A percentile compares a stretch with the other conserved stretches of the same genome.
These are phyloP conservation scores for Zonitis immaculata DNA, from an alignment of 2,888 invertebrate species.

Conservation along the genomic window DNA sequence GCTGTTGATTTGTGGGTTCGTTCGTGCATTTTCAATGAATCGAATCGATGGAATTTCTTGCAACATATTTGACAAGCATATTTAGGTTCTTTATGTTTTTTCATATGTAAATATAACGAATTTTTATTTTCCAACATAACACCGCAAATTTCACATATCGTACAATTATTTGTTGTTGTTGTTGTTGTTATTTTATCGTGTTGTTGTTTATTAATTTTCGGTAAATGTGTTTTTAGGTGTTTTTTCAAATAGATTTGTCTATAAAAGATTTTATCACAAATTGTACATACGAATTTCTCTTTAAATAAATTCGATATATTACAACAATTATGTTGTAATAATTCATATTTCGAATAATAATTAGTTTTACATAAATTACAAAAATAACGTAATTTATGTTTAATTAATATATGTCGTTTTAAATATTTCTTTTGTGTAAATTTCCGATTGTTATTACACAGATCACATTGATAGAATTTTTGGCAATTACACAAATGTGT, in stretches of 20 bases:
- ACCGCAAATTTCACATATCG: conserved; percentile 32
- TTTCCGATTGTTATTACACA: conserved; percentile 33
- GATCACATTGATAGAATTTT: conserved; percentile 28
- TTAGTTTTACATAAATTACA: conserved; percentile 34
- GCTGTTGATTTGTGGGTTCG: conserved; percentile 11
- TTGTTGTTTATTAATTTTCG: conserved; percentile 8
- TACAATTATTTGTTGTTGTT: not conserved
- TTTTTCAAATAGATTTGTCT: conserved; percentile 30
- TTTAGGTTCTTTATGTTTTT: conserved; percentile 36
- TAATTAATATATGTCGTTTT: conserved; percentile 44
- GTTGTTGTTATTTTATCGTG: not conserved
- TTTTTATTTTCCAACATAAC: conserved; percentile 26
- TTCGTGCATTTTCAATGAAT: conserved; percentile 24
- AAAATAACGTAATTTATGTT: conserved; percentile 36
- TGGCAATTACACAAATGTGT: conserved; percentile 39
- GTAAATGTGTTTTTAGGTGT: conserved; percentile 33
- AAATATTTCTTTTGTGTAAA: conserved; percentile 50
- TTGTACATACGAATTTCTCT: conserved; percentile 31
- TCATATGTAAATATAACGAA: conserved; percentile 42
- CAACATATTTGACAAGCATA: conserved; percentile 28
- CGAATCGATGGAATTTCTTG: conserved; percentile 28
- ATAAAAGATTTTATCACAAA: conserved; percentile 36
- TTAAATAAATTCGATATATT: conserved; percentile 24
- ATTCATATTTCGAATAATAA: conserved; percentile 32
- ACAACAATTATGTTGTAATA: conserved; percentile 34